phyloP scores from a whole-genome alignment of 2,888 invertebrate genomes.

The Alentia gelatinosa region DNA sequence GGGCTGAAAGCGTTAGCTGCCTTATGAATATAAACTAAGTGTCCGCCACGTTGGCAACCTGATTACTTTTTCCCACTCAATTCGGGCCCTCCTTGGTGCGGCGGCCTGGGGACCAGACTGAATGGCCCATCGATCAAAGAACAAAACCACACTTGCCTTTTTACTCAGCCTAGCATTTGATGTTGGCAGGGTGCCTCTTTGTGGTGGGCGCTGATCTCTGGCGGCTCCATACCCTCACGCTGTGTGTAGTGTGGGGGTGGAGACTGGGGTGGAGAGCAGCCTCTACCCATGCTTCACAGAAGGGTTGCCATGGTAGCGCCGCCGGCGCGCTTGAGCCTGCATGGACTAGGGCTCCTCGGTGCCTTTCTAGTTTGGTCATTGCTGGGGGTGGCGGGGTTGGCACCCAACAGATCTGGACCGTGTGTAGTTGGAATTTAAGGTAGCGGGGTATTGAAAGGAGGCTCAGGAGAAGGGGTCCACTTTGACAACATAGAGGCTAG shows the following conservation, averaged over 20 bases:
- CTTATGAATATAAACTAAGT: not conserved
- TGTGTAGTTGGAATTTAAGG: too few relatives aligned
- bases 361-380: not conserved
- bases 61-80: slow-evolving; percentile 1
- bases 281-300: not conserved
- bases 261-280: too few relatives aligned
- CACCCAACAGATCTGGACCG: too few relatives aligned
- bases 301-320: not conserved
- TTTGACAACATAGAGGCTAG: too few relatives aligned
- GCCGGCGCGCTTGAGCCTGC: not conserved
- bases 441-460: too few relatives aligned
- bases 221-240: not conserved
- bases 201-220: not conserved
- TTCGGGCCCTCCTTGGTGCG: not conserved
- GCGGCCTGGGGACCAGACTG: not conserved
- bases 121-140: not conserved
- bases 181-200: slow-evolving; percentile 8
- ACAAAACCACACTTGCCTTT: not conserved
- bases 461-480: too few relatives aligned
- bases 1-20: too few relatives aligned
- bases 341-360: not conserved
- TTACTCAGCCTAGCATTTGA: not conserved
- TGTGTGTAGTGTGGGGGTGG: not conserved
- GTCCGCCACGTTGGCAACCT: not conserved
- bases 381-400: too few relatives aligned